Percentiles rank a stretch among this genome's conserved stretches.
These are phyloP conservation scores for Hydropsyche tenuis DNA, from an alignment of 1,140 invertebrate genomes.

Conservation along the genomic window DNA sequence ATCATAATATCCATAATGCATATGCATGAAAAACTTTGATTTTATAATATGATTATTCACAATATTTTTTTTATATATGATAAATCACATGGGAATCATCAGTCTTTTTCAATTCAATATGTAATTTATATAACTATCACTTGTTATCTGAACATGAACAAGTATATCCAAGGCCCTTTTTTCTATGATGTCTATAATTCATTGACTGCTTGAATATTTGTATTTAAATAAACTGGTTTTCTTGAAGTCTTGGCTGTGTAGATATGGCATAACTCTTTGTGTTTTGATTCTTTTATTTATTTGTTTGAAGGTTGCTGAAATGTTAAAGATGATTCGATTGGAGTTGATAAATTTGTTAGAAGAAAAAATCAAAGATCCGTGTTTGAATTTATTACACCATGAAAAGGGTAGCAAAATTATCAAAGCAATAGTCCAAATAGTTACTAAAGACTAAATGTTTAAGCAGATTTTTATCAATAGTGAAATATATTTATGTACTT, in stretches of 20 bases:
- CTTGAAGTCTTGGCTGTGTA: too few relatives aligned
- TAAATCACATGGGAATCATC: neutral
- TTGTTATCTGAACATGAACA: neutral
- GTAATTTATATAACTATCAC: neutral
- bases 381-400: conserved; percentile 77
- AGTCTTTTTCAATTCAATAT: neutral
- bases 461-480: neutral
- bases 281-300: conserved; percentile 28
- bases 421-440: conserved; percentile 75
- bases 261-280: too few relatives aligned
- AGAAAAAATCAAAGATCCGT: conserved; percentile 81
- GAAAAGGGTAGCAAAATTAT: conserved; percentile 80
- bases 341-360: conserved; percentile 79
- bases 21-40: too few relatives aligned
- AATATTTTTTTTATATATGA: neutral
- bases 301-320: conserved; percentile 71
- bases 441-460: conserved; percentile 63
- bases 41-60: too few relatives aligned
- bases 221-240: too few relatives aligned
- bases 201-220: too few relatives aligned
- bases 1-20: too few relatives aligned
- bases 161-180: neutral
- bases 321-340: conserved; percentile 74
- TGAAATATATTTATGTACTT: conserved; percentile 20
- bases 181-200: neutral